Evolutionary conservation across 1,140 invertebrate species (phyloP).

Genomic region (Ylistrum balloti): DNA sequence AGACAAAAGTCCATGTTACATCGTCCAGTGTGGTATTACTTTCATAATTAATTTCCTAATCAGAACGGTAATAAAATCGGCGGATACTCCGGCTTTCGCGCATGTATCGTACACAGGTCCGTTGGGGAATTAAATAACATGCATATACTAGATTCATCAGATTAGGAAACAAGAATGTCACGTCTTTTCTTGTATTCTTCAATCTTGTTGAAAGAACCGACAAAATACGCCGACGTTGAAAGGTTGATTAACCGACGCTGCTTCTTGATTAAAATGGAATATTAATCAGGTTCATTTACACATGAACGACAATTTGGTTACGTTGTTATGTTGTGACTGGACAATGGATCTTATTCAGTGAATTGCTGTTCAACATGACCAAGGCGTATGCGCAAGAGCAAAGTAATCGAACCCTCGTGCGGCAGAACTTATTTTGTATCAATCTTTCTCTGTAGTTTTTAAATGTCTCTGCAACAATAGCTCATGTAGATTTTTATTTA

Average conservation of each 20-base stretch:
- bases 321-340: background rate
- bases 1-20: background rate
- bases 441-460: too few relatives aligned
- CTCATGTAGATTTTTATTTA: too few relatives aligned
- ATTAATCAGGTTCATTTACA: background rate
- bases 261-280: slow-evolving; percentile 26
- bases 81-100: background rate
- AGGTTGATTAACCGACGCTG: background rate
- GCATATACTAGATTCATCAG: background rate
- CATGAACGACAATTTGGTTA: background rate
- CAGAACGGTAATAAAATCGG: background rate
- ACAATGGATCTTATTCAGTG: background rate
- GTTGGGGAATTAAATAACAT: background rate
- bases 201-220: background rate
- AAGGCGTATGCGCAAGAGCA: background rate
- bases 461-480: too few relatives aligned
- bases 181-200: background rate
- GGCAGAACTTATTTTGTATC: too few relatives aligned
- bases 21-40: background rate
- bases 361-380: background rate
- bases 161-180: background rate
- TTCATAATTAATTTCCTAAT: slow-evolving; percentile 19
- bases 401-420: too few relatives aligned
- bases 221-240: background rate
- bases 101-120: background rate